Evolutionary conservation across 2,888 invertebrate species (phyloP).

Genomic region (Pelosia muscerda): DNA sequence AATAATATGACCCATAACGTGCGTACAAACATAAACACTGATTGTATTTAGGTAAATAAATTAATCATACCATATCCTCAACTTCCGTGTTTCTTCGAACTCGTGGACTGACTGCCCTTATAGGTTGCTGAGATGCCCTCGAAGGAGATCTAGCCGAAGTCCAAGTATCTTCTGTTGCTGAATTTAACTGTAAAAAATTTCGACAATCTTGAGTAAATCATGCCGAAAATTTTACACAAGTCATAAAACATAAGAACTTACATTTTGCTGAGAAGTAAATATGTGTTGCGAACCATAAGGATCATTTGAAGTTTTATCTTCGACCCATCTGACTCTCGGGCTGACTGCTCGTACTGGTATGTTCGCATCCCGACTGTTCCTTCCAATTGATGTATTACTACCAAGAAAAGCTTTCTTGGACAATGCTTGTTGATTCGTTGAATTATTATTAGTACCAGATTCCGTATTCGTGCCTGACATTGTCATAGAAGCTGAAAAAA

Average conservation of each 20-base stretch:
- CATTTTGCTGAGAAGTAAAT: conserved; percentile 81
- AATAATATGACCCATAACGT: conserved; percentile 27
- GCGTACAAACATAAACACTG: conserved; percentile 26
- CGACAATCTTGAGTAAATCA: background rate
- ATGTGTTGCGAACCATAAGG: conserved; percentile 78
- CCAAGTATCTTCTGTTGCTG: conserved; percentile 77
- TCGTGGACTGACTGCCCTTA: conserved; percentile 83
- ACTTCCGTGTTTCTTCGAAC: conserved; percentile 78
- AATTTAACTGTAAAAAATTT: conserved; percentile 66
- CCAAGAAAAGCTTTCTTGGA: conserved; percentile 84
- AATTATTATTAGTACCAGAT: conserved; percentile 78
- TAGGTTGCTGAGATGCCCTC: conserved; percentile 79
- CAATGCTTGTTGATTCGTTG: conserved; percentile 78
- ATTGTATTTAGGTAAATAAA: background rate
- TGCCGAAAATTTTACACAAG: background rate
- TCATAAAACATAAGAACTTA: conserved; percentile 52
- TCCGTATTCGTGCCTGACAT: conserved; percentile 88
- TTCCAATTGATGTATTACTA: conserved; percentile 83
- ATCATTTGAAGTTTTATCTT: conserved; percentile 76
- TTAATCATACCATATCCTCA: conserved; percentile 74
- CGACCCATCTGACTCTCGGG: conserved; percentile 83
- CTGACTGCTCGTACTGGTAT: conserved; percentile 85
- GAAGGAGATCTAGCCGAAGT: conserved; percentile 76
- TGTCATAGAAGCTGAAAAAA: conserved; percentile 90
- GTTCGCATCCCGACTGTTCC: conserved; percentile 78